Conservation (phyloP, 2,113 vertebrate species). For the Oenanthe oenanthe region DNA sequence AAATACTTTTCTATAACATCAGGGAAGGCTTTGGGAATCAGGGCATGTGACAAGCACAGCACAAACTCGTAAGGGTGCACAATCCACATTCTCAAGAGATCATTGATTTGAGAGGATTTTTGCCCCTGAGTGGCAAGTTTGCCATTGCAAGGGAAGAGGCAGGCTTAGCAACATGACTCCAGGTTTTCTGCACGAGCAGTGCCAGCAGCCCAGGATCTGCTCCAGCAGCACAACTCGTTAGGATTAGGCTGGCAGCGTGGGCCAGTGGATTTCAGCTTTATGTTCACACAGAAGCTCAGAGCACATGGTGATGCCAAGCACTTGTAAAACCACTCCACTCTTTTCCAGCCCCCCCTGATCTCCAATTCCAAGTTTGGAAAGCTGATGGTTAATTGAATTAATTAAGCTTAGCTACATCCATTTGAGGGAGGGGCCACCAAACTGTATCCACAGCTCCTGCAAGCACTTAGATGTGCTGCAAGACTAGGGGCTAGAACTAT, state of each 20-base stretch:
- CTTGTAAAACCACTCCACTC: neutral
- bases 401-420: neutral
- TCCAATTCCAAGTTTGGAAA: neutral
- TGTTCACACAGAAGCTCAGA: neutral
- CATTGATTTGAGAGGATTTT: neutral
- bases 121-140: neutral
- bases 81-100: neutral
- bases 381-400: neutral
- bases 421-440: neutral
- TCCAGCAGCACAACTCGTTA: accelerated
- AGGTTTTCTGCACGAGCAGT: neutral
- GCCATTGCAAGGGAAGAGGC: neutral
- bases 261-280: neutral
- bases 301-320: neutral
- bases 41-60: neutral
- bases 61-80: neutral
- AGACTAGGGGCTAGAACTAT: neutral
- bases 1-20: neutral
- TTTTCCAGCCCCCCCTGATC: neutral
- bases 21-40: neutral
- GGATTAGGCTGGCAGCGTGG: neutral
- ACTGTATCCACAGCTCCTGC: neutral
- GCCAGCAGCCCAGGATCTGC: neutral
- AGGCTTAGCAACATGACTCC: neutral
- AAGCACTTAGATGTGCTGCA: neutral